Evolutionary conservation across 2,113 vertebrate species (phyloP), one percentile per base, ranked within the genome.

Genomic region (Trogon melanurus): DNA sequence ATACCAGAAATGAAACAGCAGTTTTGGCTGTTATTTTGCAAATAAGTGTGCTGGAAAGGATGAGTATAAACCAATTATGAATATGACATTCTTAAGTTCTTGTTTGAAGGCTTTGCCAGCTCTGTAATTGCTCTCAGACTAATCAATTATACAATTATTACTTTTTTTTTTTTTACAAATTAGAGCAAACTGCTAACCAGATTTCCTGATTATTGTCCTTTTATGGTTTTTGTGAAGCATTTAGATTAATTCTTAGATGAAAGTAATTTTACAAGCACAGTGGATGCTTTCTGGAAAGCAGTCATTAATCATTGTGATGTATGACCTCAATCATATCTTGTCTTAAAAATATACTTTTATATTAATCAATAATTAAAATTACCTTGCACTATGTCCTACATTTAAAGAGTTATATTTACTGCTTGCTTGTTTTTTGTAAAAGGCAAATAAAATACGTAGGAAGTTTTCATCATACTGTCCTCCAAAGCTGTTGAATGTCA

Each of bases 231-330:
- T 12, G 4, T 87, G 91, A 89, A 92, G 51, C 80, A 93, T 90
- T 97, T 91, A 94, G 57, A 69, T 91, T 93, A 88, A 71, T 89
- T 84, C 45, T 79, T 87, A 90, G 23, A 90, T n/a, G 29, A 95
- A 57, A 34, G 41, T 74, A 88, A 81, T 79, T 96, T 91, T 91
- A 48, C 47, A 80, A 84, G 62, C 58, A 58, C 13, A 56, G 11
- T 36, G 50, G 62, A 74, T 89, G 61, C 78, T 64, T 90, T 89
- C 62, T 93, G 62, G 36, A 85, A 91, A 96, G 84, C 58, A 82
- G 41, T 83, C 18, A 62, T 92, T 91, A 93, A 90, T 94, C 69
- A 78, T 53, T 67, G 10, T 67, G 74, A 92, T 47, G 7, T 67
- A 50, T 80, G 56, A 91, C 65, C 74, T 80, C 53, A 74, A 10